These are phyloP conservation scores for Rhadina sibilatrix DNA, from an alignment of 2,113 vertebrate genomes.

Conservation along the genomic window DNA sequence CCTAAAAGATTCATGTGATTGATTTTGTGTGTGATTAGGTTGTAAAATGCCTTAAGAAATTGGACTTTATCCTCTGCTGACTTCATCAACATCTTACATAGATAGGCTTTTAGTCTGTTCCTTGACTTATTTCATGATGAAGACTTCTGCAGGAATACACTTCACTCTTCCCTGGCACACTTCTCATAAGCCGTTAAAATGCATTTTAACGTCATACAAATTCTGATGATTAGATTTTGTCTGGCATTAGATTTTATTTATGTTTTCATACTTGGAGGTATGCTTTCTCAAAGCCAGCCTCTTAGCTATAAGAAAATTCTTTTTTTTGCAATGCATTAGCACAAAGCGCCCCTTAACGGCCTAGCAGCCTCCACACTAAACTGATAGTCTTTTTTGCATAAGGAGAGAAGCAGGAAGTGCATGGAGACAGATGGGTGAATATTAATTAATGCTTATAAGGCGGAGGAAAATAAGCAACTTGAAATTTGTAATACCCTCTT, in stretches of 20 bases:
- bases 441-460: constrained; percentile 48
- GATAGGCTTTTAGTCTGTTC: background rate
- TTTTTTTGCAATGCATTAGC: background rate
- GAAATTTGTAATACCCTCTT: background rate
- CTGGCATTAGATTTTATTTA: background rate
- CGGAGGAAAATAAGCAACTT: background rate
- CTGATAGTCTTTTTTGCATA: background rate
- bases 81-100: background rate
- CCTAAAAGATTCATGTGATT: background rate
- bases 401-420: constrained; percentile 30
- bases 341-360: constrained; percentile 22
- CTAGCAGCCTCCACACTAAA: constrained; percentile 10
- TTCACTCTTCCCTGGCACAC: background rate
- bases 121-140: background rate
- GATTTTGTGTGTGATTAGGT: background rate
- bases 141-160: background rate
- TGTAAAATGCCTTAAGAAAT: background rate
- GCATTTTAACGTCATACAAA: background rate
- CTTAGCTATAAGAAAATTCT: background rate
- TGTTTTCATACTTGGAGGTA: background rate
- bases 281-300: background rate
- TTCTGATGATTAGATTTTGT: background rate
- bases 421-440: constrained; percentile 52
- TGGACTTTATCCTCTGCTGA: background rate
- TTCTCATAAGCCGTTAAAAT: background rate